Evolutionary conservation across 2,888 invertebrate genomes (phyloP), one percentile per base, ranked within the genome.

Genomic region (Lingula anatina): DNA sequence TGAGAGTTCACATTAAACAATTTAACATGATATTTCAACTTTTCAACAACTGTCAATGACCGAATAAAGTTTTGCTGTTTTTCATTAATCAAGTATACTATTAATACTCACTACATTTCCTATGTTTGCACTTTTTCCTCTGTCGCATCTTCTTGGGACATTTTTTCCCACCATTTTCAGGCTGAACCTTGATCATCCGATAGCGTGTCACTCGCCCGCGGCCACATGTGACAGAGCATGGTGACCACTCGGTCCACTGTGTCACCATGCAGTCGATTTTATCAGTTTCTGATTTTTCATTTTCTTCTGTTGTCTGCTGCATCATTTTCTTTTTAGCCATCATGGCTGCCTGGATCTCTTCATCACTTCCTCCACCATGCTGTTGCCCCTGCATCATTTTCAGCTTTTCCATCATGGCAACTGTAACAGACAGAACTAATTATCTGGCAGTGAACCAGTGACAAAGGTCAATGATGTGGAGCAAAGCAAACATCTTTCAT

Each of bases 191-290:
- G 18, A 75, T 60, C 65, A 66, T 67, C 21, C 75, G 53, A 0
- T 56, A 57, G 53, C 64, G 61, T 31, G 47, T 55, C 15, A 56
- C 55, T 28, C 59, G 46, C 5, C 64, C 64, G 26, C 53, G 53
- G 9, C 68, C 70, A 54, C 73, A 73, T 1, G 69, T 68, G 27
- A 60, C 65, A 1, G 73, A 68, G 51, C 76, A 76, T 15, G 61
- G 50, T 2, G 66, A 59, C 73, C 73, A 73, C 3, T 60, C 55
- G 1, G 67, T 55, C 72, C 72, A 73, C 5, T 62, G 55, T 4
- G 70, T 66, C 1, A 71, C 62, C 61, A 69, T 62, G 56, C 73
- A 73, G 56, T 72, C 60, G 25, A 63, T 56, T 23, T 39, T 55
- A 24, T 54, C 57, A n/a, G 7, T 7, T 39, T 21, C 23, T 3